Conservation (phyloP, 2,797 vertebrate species). For the Xiphophorus birchmanni region DNA sequence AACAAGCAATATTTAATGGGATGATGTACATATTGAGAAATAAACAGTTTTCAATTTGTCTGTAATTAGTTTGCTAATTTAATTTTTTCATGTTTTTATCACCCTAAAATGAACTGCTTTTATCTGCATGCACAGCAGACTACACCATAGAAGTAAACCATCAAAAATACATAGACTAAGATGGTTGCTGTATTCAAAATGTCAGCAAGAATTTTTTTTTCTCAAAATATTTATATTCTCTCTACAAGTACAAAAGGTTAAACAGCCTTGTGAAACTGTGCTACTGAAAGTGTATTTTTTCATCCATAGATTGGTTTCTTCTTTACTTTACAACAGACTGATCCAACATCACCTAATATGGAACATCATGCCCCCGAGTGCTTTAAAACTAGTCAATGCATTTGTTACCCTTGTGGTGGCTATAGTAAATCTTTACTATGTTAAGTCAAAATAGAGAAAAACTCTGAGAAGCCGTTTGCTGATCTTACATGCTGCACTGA, state of each 20-base stretch:
- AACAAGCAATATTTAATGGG: not conserved
- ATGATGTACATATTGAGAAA: not conserved
- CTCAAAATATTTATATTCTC: not conserved
- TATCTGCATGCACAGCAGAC: not conserved
- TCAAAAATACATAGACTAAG: not conserved
- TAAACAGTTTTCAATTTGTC: not conserved
- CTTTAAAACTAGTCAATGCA: not conserved
- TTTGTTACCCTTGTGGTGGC: not conserved
- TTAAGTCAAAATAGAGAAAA: not conserved
- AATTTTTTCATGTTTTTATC: not conserved
- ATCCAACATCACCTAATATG: not conserved
- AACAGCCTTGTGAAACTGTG: not conserved
- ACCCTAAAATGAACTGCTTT: not conserved
- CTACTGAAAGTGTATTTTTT: not conserved
- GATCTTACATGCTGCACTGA: not conserved
- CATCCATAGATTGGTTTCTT: not conserved
- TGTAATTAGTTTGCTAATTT: not conserved
- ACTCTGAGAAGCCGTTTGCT: not conserved
- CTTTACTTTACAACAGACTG: not conserved
- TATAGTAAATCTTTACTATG: not conserved
- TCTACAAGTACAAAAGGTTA: not conserved
- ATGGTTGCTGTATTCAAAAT: not conserved
- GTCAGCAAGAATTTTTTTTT: not conserved
- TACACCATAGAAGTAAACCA: not conserved
- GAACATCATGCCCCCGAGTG: not conserved